phyloP scores from a whole-genome alignment of 1,140 invertebrate species.

The Phthorimaea operculella region DNA sequence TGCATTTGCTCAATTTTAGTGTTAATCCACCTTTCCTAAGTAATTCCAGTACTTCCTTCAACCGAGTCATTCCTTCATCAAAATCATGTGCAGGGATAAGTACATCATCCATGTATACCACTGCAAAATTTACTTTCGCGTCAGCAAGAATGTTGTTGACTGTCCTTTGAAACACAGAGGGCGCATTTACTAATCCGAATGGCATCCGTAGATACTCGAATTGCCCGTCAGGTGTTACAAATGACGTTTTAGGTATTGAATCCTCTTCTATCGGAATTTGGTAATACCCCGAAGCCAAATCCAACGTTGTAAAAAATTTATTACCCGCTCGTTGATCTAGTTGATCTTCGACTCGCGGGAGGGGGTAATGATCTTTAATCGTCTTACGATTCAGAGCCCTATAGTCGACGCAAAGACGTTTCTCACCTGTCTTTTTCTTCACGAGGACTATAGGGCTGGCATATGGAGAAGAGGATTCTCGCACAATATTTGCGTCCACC shows the following conservation, averaged over 20 bases:
- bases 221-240: slow-evolving; percentile 29
- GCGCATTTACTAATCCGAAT: slow-evolving; percentile 36
- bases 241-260: slow-evolving; percentile 29
- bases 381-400: slow-evolving; percentile 7
- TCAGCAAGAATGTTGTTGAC: slow-evolving; percentile 20
- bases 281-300: slow-evolving; percentile 1
- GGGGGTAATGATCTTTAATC: neutral
- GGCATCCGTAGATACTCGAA: slow-evolving; percentile 33
- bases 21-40: slow-evolving; percentile 20
- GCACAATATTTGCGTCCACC: slow-evolving; percentile 31
- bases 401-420: slow-evolving; percentile 1
- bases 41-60: slow-evolving; percentile 25
- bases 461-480: slow-evolving; percentile 26
- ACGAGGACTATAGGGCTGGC: slow-evolving; percentile 15
- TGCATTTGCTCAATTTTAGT: slow-evolving; percentile 29
- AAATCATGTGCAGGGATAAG: slow-evolving; percentile 38
- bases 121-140: slow-evolving; percentile 2
- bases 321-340: slow-evolving; percentile 2
- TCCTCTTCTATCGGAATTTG: slow-evolving; percentile 9
- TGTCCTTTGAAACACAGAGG: slow-evolving; percentile 28
- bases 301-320: slow-evolving; percentile 12
- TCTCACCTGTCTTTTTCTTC: slow-evolving; percentile 19
- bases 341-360: slow-evolving; percentile 2
- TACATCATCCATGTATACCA: slow-evolving; percentile 41
- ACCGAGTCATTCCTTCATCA: slow-evolving; percentile 31